A percentile compares a stretch with the other conserved stretches of the same genome.
Conservation (phyloP, 2,113 vertebrate species). For the Dasypus novemcinctus region DNA sequence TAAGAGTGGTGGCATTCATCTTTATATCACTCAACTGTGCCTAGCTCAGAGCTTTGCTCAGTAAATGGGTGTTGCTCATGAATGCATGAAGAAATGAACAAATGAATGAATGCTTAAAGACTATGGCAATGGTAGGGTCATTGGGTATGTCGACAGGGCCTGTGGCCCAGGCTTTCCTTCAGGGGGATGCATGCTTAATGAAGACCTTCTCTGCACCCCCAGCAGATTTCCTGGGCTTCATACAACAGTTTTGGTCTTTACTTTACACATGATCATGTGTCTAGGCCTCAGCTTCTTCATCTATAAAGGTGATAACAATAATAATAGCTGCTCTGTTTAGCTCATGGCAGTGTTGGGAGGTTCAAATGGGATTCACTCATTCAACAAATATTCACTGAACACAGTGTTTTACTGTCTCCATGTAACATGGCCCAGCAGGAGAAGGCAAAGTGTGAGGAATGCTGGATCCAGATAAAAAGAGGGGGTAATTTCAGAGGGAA, state of each 20-base stretch:
- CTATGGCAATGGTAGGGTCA: not conserved
- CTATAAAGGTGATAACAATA: not conserved
- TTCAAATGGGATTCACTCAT: not conserved
- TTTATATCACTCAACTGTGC: not conserved
- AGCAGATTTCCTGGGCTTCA: not conserved
- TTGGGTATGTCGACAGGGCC: not conserved
- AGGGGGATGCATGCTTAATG: not conserved
- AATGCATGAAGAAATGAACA: not conserved
- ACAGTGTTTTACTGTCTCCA: not conserved
- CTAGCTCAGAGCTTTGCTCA: not conserved
- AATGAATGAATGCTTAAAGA: not conserved
- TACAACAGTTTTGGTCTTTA: not conserved
- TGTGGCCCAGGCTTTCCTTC: not conserved
- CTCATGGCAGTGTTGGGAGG: rapidly evolving
- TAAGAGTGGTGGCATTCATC: not conserved
- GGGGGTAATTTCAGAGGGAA: not conserved
- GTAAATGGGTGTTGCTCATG: not conserved
- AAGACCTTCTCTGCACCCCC: not conserved
- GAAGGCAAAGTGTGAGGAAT: not conserved
- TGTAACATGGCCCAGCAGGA: not conserved
- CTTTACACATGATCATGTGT: not conserved
- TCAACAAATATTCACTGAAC: not conserved
- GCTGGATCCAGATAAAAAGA: not conserved
- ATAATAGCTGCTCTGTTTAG: not conserved
- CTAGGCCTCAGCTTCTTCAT: not conserved